A percentile compares a stretch with the other conserved stretches of the same genome.
Evolutionary conservation across 2,113 vertebrate species (phyloP).

Genomic region (Antigone vipio): DNA sequence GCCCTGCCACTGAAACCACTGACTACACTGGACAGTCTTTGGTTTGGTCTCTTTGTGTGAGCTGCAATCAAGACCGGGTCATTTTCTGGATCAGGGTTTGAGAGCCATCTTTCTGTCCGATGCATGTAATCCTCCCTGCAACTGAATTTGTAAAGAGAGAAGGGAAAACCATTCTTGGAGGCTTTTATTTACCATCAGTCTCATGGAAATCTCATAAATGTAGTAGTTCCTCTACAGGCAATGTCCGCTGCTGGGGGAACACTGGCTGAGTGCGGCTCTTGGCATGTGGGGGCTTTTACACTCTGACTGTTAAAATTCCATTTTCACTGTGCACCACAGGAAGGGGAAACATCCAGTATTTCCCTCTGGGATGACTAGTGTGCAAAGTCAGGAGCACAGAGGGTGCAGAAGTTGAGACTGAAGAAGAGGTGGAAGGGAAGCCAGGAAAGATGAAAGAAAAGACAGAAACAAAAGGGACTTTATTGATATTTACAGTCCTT

Average conservation of each 20-base stretch:
- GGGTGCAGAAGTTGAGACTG: neutral
- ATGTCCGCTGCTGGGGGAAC: neutral
- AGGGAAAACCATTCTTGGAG: neutral
- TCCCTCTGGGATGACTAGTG: neutral
- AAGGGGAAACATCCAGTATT: neutral
- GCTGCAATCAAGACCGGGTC: neutral
- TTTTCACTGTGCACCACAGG: neutral
- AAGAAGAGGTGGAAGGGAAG: neutral
- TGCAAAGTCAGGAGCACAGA: neutral
- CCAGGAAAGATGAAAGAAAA: neutral
- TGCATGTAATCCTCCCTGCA: neutral
- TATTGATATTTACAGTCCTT: neutral
- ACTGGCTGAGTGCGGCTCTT: neutral
- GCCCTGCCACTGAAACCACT: neutral
- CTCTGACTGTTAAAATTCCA: neutral
- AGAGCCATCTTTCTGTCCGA: neutral
- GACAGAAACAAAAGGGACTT: neutral
- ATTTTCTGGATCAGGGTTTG: neutral
- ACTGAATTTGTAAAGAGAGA: neutral
- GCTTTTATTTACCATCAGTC: neutral
- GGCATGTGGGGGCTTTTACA: neutral
- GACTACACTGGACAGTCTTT: neutral
- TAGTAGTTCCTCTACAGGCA: neutral
- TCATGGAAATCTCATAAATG: neutral
- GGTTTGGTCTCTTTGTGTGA: neutral